phyloP scores from a whole-genome alignment of 1,140 invertebrate species.

The Brachionus angularis region DNA sequence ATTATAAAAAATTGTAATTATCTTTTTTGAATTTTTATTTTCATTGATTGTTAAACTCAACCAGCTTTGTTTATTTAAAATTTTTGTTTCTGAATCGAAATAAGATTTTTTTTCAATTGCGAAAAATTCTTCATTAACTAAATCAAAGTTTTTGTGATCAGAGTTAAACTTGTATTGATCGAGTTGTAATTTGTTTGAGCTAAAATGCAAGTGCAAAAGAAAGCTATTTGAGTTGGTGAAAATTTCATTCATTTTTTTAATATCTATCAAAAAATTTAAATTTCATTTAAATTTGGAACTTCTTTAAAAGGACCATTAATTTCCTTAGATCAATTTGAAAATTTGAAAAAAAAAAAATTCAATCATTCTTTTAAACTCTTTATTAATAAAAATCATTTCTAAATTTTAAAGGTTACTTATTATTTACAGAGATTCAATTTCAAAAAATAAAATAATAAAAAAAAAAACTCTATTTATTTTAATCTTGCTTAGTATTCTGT shows the following conservation, averaged over 20 bases:
- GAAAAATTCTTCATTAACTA: neutral
- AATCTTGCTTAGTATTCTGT: too few species aligned
- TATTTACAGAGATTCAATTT: too few species aligned
- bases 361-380: too few species aligned
- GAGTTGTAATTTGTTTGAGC: neutral
- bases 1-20: too few species aligned
- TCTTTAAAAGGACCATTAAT: neutral
- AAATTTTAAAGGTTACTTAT: too few species aligned
- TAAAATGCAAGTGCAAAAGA: neutral
- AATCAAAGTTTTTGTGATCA: neutral
- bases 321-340: neutral
- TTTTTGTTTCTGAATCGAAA: neutral
- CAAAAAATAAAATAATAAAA: too few species aligned
- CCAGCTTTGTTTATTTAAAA: neutral
- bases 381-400: too few species aligned
- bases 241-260: neutral
- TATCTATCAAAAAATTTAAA: neutral
- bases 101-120: too few species aligned
- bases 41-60: too few species aligned
- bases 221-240: slow-evolving; percentile 5
- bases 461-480: neutral
- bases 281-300: neutral
- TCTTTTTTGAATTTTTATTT: too few species aligned
- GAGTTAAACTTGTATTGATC: neutral
- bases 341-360: too few species aligned